Percentiles rank a stretch among this genome's conserved stretches.
Evolutionary conservation across 2,888 invertebrate genomes (phyloP).

Genomic region (Bugula neritina): DNA sequence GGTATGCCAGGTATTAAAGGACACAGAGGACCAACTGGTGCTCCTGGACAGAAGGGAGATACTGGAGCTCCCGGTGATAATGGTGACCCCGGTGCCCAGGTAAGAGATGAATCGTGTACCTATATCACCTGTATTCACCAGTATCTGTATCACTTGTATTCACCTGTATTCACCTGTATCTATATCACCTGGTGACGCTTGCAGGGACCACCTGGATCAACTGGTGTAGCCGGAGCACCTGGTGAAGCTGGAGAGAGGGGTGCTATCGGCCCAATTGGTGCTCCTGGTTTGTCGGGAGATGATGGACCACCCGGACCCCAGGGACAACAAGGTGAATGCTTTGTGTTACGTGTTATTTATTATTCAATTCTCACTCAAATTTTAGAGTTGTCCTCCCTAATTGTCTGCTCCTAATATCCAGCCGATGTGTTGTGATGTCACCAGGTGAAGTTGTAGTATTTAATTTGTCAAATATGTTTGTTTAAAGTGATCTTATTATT

Average conservation of each 20-base stretch:
- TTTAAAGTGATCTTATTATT: too few relatives aligned
- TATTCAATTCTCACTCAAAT: too few relatives aligned
- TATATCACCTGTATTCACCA: background rate
- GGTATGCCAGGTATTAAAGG: constrained; percentile 29
- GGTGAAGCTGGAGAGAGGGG: constrained; percentile 29
- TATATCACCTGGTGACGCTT: too few relatives aligned
- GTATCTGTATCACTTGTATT: too few relatives aligned
- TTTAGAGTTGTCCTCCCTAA: too few relatives aligned
- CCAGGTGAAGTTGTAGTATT: too few relatives aligned
- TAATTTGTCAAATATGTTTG: too few relatives aligned
- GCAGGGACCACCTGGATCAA: constrained; percentile 16
- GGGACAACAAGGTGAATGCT: constrained; percentile 28
- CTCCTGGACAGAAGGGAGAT: constrained; percentile 29
- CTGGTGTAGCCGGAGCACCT: constrained; percentile 28
- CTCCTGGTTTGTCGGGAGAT: constrained; percentile 27
- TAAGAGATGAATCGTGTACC: background rate
- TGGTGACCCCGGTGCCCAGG: background rate
- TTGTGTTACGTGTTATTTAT: too few relatives aligned
- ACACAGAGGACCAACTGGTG: constrained; percentile 27
- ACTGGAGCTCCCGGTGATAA: constrained; percentile 22
- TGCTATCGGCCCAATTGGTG: constrained; percentile 28
- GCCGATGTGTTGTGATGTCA: too few relatives aligned
- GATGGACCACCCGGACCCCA: constrained; percentile 27
- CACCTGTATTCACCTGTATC: too few relatives aligned
- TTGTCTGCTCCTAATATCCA: too few relatives aligned